Evolutionary conservation across 2,797 vertebrate species (phyloP).

Genomic region (Mormyrus hasselquistii): DNA sequence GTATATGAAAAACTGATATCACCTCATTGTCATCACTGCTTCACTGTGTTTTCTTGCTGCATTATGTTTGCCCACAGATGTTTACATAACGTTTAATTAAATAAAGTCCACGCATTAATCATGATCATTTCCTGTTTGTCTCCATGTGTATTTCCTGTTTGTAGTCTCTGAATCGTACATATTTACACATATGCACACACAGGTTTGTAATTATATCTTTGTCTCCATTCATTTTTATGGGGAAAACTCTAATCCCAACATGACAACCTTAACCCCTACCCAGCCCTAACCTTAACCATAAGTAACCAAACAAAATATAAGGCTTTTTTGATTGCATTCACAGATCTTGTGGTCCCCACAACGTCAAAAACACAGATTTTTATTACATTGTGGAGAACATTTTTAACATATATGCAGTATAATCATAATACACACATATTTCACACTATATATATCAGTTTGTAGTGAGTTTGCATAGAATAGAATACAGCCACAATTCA

Average conservation of each 20-base stretch:
- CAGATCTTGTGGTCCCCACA: background rate
- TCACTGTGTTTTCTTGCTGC: background rate
- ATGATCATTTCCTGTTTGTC: background rate
- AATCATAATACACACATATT: too few relatives aligned
- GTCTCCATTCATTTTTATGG: background rate
- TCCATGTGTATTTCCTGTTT: background rate
- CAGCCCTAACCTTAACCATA: background rate
- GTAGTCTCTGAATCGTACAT: background rate
- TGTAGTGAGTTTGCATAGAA: background rate
- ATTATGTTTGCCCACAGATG: background rate
- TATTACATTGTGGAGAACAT: too few relatives aligned
- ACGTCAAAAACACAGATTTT: background rate
- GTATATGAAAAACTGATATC: background rate
- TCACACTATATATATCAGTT: too few relatives aligned
- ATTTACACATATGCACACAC: background rate
- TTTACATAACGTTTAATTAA: background rate
- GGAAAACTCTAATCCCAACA: background rate
- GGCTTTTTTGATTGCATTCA: background rate
- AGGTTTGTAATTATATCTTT: too few relatives aligned
- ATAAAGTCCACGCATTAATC: background rate
- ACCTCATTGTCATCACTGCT: background rate
- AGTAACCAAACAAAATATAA: background rate
- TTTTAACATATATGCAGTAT: too few relatives aligned
- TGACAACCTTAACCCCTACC: background rate
- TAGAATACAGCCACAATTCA: background rate